phyloP scores from a whole-genome alignment of 2,797 vertebrate genomes.

The Sebastiscus albofasciatus region DNA sequence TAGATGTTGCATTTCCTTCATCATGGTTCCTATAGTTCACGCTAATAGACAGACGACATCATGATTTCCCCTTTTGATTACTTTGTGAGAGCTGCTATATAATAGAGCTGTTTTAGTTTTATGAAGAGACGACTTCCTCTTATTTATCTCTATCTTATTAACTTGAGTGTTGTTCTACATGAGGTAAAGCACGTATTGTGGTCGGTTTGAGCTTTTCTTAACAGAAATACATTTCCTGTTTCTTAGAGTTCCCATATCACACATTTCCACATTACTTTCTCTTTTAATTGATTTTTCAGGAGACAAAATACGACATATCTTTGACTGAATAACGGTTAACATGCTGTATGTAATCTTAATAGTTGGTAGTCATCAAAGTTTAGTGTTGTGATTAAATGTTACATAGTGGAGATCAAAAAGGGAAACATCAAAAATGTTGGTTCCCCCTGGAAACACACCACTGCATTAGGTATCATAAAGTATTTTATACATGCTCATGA shows the following conservation, averaged over 20 bases:
- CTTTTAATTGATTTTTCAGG: background rate
- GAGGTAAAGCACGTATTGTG: no score
- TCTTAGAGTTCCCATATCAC: background rate
- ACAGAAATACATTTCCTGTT: background rate
- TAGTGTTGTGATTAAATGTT: background rate
- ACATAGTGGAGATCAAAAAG: background rate
- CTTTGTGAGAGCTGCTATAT: no score
- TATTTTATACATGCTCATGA: no score
- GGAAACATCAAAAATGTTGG: background rate
- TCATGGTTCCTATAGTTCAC: background rate
- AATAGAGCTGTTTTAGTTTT: no score
- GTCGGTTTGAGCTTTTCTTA: background rate
- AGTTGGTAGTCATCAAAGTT: background rate
- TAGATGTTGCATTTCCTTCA: background rate
- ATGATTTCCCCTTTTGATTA: background rate
- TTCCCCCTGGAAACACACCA: background rate
- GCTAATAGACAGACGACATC: no score
- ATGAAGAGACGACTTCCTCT: background rate
- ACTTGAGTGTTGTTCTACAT: background rate
- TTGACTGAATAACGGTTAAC: no score
- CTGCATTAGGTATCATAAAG: no score
- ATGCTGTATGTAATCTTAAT: background rate
- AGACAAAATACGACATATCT: background rate
- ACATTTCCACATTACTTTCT: background rate
- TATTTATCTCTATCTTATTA: background rate